These are phyloP conservation scores for Agonopterix subpropinquella DNA, from an alignment of 2,888 invertebrate genomes.

Conservation along the genomic window DNA sequence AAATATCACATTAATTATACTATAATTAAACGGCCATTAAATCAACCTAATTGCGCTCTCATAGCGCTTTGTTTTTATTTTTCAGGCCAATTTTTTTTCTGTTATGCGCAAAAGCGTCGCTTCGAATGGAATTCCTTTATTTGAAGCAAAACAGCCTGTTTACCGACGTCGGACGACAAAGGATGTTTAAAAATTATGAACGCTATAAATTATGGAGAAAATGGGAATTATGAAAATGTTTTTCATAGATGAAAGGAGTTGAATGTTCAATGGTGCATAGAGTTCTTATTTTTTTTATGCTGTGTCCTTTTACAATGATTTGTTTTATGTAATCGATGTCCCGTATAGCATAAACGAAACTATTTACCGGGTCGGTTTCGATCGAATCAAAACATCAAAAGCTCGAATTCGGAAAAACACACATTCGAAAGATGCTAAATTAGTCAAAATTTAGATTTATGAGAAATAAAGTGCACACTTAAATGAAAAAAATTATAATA, in stretches of 20 bases:
- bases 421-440: too few species aligned
- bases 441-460: too few species aligned
- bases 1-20: slow-evolving; percentile 64
- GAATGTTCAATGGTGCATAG: background rate
- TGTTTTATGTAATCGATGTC: too few species aligned
- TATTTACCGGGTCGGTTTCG: too few species aligned
- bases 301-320: too few species aligned
- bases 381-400: too few species aligned
- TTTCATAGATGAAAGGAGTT: slow-evolving; percentile 10
- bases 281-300: background rate
- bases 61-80: slow-evolving; percentile 65
- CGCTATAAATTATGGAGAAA: slow-evolving; percentile 53
- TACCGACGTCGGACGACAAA: slow-evolving; percentile 65
- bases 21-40: slow-evolving; percentile 70
- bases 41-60: slow-evolving; percentile 68
- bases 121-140: slow-evolving; percentile 71
- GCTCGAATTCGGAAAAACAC: too few species aligned
- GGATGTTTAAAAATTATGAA: slow-evolving; percentile 64
- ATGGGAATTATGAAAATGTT: slow-evolving; percentile 20
- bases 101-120: slow-evolving; percentile 38
- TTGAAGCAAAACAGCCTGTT: slow-evolving; percentile 61
- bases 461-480: too few species aligned
- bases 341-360: too few species aligned
- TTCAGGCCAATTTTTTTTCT: slow-evolving; percentile 52
- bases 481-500: too few species aligned